Evolutionary conservation across 2,797 vertebrate genomes (phyloP).

Genomic region (Lates japonicus): DNA sequence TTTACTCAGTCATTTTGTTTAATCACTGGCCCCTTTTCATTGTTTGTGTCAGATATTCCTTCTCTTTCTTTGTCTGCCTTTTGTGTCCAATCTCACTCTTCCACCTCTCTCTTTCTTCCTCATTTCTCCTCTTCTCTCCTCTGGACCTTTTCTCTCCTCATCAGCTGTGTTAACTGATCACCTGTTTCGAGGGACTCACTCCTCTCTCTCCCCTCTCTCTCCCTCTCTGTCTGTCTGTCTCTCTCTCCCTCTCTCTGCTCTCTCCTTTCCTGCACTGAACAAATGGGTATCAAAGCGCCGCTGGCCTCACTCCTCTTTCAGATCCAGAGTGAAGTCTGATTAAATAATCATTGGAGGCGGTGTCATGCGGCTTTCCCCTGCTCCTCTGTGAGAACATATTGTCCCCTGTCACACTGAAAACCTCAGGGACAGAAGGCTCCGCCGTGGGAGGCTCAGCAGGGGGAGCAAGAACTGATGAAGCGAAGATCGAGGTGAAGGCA

Average conservation of each 20-base stretch:
- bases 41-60: background rate
- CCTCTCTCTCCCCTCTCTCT: conserved; percentile 15
- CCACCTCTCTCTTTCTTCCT: too few species aligned
- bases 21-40: background rate
- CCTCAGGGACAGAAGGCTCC: conserved; percentile 99
- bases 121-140: background rate
- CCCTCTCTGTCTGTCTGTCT: conserved; percentile 19
- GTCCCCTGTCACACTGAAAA: conserved; percentile 99
- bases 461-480: conserved; percentile 98
- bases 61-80: background rate
- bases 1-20: background rate
- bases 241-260: background rate
- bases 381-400: conserved; percentile 99
- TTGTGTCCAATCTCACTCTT: background rate
- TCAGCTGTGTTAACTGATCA: conserved; percentile 40
- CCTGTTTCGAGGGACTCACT: conserved; percentile 21
- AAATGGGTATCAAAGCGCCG: conserved; percentile 81
- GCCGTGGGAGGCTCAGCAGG: conserved; percentile 95
- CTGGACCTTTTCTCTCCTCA: conserved; percentile 36
- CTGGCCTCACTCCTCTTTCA: conserved; percentile 82
- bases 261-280: conserved; percentile 67
- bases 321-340: conserved; percentile 89
- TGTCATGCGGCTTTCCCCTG: conserved; percentile 87
- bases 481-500: conserved; percentile 99
- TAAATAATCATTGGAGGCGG: conserved; percentile 98